Conservation (phyloP, 2,888 invertebrate genomes). For the Sylvicola cinctus region DNA sequence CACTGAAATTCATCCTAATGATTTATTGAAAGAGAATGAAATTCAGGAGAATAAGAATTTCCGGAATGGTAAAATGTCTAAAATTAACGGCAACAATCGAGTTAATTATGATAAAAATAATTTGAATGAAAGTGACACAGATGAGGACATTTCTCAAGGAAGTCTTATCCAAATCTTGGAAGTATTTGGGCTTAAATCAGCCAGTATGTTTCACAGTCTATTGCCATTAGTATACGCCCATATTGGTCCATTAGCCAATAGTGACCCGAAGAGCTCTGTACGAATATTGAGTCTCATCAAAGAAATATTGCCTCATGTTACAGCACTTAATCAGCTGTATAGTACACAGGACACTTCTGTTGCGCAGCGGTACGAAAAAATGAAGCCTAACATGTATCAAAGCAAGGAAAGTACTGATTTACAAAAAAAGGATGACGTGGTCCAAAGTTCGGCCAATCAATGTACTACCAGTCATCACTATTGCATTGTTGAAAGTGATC, state of each 20-base stretch:
- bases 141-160: slow-evolving; percentile 18
- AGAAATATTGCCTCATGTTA: slow-evolving; percentile 72
- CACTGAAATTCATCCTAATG: slow-evolving; percentile 22
- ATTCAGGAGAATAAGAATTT: slow-evolving; percentile 18
- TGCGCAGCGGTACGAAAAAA: slow-evolving; percentile 10
- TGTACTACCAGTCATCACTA: slow-evolving; percentile 69
- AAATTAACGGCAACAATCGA: slow-evolving; percentile 12
- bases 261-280: slow-evolving; percentile 75
- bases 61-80: slow-evolving; percentile 16
- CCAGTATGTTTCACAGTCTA: slow-evolving; percentile 45
- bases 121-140: slow-evolving; percentile 18
- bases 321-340: slow-evolving; percentile 55
- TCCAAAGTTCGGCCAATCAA: slow-evolving; percentile 11
- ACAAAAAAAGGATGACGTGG: too few relatives aligned
- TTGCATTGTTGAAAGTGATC: slow-evolving; percentile 86
- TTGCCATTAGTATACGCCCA: slow-evolving; percentile 72
- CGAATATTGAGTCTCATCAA: slow-evolving; percentile 71
- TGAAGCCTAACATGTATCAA: slow-evolving; percentile 14
- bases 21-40: slow-evolving; percentile 17
- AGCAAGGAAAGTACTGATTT: slow-evolving; percentile 6
- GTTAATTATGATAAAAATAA: slow-evolving; percentile 10
- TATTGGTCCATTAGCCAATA: slow-evolving; percentile 50
- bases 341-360: slow-evolving; percentile 1
- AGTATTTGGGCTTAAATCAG: slow-evolving; percentile 22
- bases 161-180: slow-evolving; percentile 21